Evolutionary conservation across 2,797 vertebrate species (phyloP).

Genomic region (Enoplosus armatus): DNA sequence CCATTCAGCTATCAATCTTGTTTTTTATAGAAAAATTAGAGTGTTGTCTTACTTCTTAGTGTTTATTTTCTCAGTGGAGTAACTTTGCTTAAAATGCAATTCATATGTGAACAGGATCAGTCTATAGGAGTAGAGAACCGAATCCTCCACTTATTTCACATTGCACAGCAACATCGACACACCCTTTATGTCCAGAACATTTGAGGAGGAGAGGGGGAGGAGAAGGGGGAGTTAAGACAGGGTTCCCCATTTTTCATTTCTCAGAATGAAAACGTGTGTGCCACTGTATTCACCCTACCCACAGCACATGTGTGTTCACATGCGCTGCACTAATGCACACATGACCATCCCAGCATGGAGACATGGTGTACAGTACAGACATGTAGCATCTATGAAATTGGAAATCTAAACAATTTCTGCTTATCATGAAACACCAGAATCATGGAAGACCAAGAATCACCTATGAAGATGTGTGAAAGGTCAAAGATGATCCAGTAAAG

Average conservation of each 20-base stretch:
- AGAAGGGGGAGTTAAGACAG: slow-evolving; percentile 7
- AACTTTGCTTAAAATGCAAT: slow-evolving; percentile 17
- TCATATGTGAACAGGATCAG: slow-evolving; percentile 2
- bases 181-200: slow-evolving; percentile 62
- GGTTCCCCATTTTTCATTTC: slow-evolving; percentile 47
- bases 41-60: not conserved
- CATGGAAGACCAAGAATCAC: not conserved
- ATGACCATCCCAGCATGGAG: slow-evolving; percentile 24
- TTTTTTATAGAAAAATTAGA: slow-evolving; percentile 10
- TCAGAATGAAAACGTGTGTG: slow-evolving; percentile 62
- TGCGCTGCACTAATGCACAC: slow-evolving; percentile 24
- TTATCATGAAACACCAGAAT: not conserved
- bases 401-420: not conserved
- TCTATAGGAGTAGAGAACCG: not conserved
- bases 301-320: slow-evolving; percentile 54
- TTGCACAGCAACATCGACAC: slow-evolving; percentile 35
- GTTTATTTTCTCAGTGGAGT: not conserved
- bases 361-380: slow-evolving; percentile 41
- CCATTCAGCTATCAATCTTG: slow-evolving; percentile 32
- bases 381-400: not conserved
- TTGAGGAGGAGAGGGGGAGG: slow-evolving; percentile 29
- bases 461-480: not conserved
- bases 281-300: slow-evolving; percentile 37
- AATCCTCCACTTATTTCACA: slow-evolving; percentile 4
- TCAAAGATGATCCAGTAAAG: slow-evolving; percentile 3